Percentiles rank a stretch among this genome's conserved stretches.
Conservation (phyloP, 2,113 vertebrate species). For the Rhabdornis inornatus region DNA sequence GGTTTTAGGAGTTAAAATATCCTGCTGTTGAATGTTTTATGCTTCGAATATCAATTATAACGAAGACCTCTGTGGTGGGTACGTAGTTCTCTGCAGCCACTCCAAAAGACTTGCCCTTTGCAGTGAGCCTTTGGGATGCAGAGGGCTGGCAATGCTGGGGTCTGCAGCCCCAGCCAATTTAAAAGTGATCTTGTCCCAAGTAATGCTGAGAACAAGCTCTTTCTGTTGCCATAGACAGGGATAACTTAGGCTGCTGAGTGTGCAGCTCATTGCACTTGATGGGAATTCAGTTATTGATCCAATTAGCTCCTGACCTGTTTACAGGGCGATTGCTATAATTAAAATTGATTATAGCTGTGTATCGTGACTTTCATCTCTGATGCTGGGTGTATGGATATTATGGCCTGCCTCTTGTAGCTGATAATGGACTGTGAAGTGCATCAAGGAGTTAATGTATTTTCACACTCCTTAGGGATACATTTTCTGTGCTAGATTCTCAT, state of each 20-base stretch:
- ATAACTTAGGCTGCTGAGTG: neutral
- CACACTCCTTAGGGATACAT: neutral
- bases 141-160: neutral
- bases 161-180: neutral
- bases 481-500: neutral
- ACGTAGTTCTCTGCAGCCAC: fast-evolving
- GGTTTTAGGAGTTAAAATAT: constrained; percentile 58
- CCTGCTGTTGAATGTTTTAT: constrained; percentile 37
- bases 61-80: neutral
- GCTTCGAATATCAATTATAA: constrained; percentile 31
- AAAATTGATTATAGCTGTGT: neutral
- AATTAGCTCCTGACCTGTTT: neutral
- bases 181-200: neutral
- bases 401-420: neutral
- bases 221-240: neutral
- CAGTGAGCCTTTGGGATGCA: neutral
- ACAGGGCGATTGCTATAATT: neutral
- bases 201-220: neutral
- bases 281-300: constrained; percentile 24
- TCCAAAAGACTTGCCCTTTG: neutral
- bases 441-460: neutral
- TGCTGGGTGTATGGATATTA: neutral
- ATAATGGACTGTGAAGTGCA: neutral
- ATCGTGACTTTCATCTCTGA: neutral
- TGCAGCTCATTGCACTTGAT: neutral